Base-by-base conservation (phyloP, 2,888 invertebrate species). In the Perizoma flavofasciatum region DNA sequence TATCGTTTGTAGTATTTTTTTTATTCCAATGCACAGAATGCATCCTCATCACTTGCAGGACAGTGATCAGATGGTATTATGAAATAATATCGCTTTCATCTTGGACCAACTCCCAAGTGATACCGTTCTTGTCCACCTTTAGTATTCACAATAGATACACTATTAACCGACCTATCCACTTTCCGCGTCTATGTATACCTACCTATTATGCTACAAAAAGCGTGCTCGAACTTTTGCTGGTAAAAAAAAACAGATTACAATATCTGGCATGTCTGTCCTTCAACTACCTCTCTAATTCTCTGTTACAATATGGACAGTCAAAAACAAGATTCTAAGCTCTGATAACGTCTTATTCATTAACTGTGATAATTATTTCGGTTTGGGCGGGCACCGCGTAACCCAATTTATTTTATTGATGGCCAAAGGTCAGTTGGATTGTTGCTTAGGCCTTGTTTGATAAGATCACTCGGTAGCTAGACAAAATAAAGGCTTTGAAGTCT, bases 91-190 rank as follows among this genome's bases (percentile, higher is more conserved):
- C 7, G 45, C 60, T 65, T 59, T 11, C 50, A 11, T 67, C 65
- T 82, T 82, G 71, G 50, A 57, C 80, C 81, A 78, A 57, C 66
- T 37, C 72, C 77, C 75, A 71, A 79, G 73, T 84, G 86, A 85
- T 83, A 87, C 84, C 82, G 86, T 86, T 86, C 81, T 78, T 82
- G 82, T 79, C 75, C 77, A 75, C 78, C 78, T 78, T 76, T 78
- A 75, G 82, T 83, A 79, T 81, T 79, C 78, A 82, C 81, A 82
- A 81, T 82, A 82, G 69, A 63, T 63, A 77, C 78, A 76, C 79
- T 77, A 79, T 69, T 70, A 71, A 70, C 71, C 70, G 72, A 75
- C 66, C 70, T 79, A 72, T 71, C 71, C 70, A 83, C 81, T 82
- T 78, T 77, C 79, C 77, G 77, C 74, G 77, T 81, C 79, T 78